These are phyloP conservation scores for Muscidifurax raptorellus DNA, from an alignment of 1,140 invertebrate genomes.

Conservation along the genomic window DNA sequence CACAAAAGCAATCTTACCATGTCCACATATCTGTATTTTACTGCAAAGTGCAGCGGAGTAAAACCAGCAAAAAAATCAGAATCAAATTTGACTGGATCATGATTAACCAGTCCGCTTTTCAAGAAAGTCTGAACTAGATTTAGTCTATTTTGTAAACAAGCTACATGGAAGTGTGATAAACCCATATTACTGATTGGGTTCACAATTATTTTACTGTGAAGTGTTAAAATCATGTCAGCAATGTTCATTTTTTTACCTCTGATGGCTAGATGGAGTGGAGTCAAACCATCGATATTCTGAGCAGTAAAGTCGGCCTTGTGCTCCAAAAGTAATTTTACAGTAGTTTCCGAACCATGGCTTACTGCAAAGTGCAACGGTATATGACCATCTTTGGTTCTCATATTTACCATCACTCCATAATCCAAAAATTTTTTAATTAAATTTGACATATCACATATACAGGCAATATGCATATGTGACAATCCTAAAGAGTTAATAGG, in stretches of 20 bases:
- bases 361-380: neutral
- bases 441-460: neutral
- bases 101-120: neutral
- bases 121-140: neutral
- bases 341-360: neutral
- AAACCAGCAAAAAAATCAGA: neutral
- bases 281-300: neutral
- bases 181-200: neutral
- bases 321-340: slow-evolving; percentile 4
- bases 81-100: neutral
- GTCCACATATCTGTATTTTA: neutral
- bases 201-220: neutral
- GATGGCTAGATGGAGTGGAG: neutral
- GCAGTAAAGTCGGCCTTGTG: neutral
- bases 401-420: neutral
- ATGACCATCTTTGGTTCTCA: neutral
- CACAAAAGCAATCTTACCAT: neutral
- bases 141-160: neutral
- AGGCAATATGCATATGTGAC: neutral
- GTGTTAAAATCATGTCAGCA: neutral
- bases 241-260: neutral
- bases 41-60: slow-evolving; percentile 15
- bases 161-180: slow-evolving; percentile 7
- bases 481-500: neutral
- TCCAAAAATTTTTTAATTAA: neutral